Base-by-base conservation (phyloP, 2,888 invertebrate species). In the Leptopilina drosophilae region DNA sequence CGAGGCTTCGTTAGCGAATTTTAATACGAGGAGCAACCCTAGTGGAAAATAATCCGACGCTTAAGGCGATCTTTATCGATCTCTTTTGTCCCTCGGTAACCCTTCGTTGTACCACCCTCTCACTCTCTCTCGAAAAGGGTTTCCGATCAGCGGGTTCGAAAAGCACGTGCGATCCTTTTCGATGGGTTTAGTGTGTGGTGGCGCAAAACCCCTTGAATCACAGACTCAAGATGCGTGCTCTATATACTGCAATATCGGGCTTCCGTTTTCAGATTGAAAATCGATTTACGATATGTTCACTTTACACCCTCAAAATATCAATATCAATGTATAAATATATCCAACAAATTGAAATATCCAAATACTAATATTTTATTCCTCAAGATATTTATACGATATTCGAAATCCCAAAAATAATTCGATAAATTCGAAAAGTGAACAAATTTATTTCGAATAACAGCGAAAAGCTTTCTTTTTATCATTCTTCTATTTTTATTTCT, bases 1-100 rank as follows among this genome's bases (percentile, higher is more conserved):
- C 67, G 67, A 67, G 67, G 67, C 67, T 67, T 67, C 67, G 67
- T 67, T 67, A 67, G 67, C 67, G 67, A 67, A 67, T 67, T 67
- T 67, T 67, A 67, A 67, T 67, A 67, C 67, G 67, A 67, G 67
- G 15, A 49, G 67, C 26, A 49, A 49, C 67, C 46, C 67, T 67
- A 67, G 83, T 81, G 83, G 82, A 84, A 84, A 86, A 86, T 86
- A 85, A 85, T 85, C 83, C 82, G 84, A 79, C 82, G 85, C 84
- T 85, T 85, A 84, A 84, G 84, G 85, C 84, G 83, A 84, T 85
- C 85, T 87, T 85, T 84, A 85, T 85, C 84, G 82, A 84, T 85
- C 84, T 79, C 79, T 85, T 49, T 83, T 84, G 83, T 82, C 82
- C 82, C 83, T 77, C 78, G 79, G 66, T 77, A 67, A 78, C 77